phyloP scores from a whole-genome alignment of 2,113 vertebrate genomes.

The Lichenostomus cassidix region DNA sequence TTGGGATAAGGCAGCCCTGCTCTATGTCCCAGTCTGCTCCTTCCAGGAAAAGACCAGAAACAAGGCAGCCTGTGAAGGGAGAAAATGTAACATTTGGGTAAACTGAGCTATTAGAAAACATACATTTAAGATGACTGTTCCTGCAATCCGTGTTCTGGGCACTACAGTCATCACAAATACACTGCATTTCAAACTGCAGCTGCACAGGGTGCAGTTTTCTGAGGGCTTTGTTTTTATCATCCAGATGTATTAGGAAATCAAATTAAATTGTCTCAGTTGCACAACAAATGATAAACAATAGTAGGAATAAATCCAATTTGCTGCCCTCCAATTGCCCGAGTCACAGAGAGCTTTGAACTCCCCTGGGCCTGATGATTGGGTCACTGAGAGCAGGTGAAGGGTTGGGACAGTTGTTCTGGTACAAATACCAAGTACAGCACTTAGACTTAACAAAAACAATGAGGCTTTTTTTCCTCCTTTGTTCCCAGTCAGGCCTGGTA shows the following conservation, averaged over 20 bases:
- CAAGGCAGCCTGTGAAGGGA: conserved; percentile 82
- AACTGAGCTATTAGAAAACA: not conserved
- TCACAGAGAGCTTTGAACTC: not conserved
- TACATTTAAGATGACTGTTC: fast-evolving
- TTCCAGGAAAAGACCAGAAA: conserved; percentile 90
- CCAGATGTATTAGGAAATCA: not conserved
- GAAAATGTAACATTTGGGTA: not conserved
- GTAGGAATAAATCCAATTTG: not conserved
- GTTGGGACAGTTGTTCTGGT: not conserved
- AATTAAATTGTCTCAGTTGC: not conserved
- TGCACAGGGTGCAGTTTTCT: not conserved
- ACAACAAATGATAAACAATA: not conserved
- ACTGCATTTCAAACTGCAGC: not conserved
- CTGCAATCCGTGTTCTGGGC: not conserved
- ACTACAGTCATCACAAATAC: not conserved
- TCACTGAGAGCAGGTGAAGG: not conserved
- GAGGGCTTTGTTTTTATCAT: not conserved
- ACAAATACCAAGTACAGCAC: not conserved
- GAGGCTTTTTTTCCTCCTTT: not conserved
- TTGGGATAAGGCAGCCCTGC: conserved; percentile 79
- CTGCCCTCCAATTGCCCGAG: not conserved
- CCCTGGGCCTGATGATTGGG: not conserved
- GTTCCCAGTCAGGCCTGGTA: fast-evolving
- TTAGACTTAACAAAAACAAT: not conserved
- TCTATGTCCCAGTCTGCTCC: conserved; percentile 91